phyloP scores from a whole-genome alignment of 2,113 vertebrate genomes.

The Suricata suricatta region DNA sequence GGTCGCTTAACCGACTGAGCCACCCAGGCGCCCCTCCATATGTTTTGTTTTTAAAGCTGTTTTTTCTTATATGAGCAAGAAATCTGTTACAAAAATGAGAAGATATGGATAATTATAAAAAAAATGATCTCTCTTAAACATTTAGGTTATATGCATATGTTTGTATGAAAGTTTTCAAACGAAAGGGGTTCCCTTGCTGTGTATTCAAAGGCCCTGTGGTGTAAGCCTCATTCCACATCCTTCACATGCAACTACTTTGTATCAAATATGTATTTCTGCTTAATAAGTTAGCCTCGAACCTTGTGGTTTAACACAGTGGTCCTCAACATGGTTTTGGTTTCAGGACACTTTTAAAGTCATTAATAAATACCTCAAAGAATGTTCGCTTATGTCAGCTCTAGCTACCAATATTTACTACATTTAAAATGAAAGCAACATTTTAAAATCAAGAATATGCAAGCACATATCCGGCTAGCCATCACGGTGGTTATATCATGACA shows the following conservation, averaged over 20 bases:
- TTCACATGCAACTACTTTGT: neutral
- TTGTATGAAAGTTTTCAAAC: neutral
- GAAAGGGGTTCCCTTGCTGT: neutral
- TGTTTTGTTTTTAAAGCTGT: too few species aligned
- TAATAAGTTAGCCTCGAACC: neutral
- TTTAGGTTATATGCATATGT: neutral
- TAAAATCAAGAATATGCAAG: neutral
- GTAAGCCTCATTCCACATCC: neutral
- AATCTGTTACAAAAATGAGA: neutral
- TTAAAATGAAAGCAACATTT: neutral
- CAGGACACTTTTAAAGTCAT: neutral
- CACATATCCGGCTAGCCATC: neutral
- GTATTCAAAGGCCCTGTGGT: neutral
- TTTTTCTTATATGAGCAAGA: neutral
- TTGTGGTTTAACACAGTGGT: neutral
- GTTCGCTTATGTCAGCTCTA: neutral
- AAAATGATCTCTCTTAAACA: neutral
- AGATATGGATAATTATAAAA: neutral
- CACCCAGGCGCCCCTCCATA: neutral
- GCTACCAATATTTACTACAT: neutral
- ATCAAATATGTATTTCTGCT: accelerated
- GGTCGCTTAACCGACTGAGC: neutral
- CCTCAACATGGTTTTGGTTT: neutral
- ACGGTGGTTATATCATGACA: too few species aligned
- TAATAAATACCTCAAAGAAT: neutral